Conservation (phyloP, 2,888 invertebrate genomes). For the Xanthorhoe designata region DNA sequence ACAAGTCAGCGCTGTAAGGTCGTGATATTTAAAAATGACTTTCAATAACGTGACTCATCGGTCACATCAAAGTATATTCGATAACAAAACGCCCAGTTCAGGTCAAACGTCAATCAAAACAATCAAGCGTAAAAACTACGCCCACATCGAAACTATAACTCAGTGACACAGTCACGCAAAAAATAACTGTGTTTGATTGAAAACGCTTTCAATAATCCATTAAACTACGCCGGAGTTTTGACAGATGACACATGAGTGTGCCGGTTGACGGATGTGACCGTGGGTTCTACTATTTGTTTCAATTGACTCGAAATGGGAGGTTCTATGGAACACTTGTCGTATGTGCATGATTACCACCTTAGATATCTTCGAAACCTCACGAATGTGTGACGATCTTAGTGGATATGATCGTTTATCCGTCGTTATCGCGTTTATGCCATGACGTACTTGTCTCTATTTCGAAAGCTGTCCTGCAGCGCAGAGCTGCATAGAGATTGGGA, state of each 20-base stretch:
- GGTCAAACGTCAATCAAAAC: slow-evolving; percentile 56
- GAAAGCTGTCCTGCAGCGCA: too few relatives aligned
- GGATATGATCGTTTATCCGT: background rate
- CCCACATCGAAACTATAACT: slow-evolving; percentile 53
- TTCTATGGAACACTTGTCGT: background rate
- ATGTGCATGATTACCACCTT: background rate
- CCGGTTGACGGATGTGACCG: slow-evolving; percentile 61
- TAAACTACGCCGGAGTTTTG: slow-evolving; percentile 68
- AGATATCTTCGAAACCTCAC: background rate
- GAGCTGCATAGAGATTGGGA: too few relatives aligned
- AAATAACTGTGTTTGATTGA: slow-evolving; percentile 63
- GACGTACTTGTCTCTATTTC: too few relatives aligned
- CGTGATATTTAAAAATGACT: slow-evolving; percentile 26
- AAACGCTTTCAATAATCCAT: slow-evolving; percentile 76
- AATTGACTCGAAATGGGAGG: slow-evolving; percentile 18
- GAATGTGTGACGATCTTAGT: background rate
- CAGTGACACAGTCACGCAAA: slow-evolving; percentile 60
- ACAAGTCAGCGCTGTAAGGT: background rate
- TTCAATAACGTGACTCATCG: slow-evolving; percentile 24
- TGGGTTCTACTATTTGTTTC: slow-evolving; percentile 24
- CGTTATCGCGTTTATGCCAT: too few relatives aligned
- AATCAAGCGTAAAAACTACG: slow-evolving; percentile 52
- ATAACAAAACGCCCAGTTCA: slow-evolving; percentile 35
- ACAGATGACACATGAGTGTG: slow-evolving; percentile 66
- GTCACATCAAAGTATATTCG: slow-evolving; percentile 33